These are phyloP conservation scores for Ia io DNA, from an alignment of 2,113 vertebrate genomes.

Conservation along the genomic window DNA sequence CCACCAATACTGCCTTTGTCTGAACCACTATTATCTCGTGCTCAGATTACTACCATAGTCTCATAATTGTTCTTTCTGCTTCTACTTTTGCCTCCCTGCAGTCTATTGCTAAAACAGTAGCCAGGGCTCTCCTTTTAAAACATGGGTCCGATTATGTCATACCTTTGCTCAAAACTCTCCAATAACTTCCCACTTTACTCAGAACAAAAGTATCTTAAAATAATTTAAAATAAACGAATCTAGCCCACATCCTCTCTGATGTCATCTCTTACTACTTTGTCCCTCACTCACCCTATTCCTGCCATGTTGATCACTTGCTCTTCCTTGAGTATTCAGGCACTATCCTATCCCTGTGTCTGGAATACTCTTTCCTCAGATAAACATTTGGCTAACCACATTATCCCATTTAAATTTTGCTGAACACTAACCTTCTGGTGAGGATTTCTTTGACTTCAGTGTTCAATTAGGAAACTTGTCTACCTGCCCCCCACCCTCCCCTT, in stretches of 20 bases:
- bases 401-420: constrained; percentile 18
- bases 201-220: not conserved
- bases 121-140: not conserved
- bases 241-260: not conserved
- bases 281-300: not conserved
- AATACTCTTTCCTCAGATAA: not conserved
- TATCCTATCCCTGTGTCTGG: not conserved
- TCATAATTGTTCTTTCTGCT: constrained; percentile 13
- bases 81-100: not conserved
- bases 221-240: not conserved
- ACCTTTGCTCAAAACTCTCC: not conserved
- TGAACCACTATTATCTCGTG: not conserved
- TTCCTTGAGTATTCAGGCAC: not conserved
- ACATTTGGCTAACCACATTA: not conserved
- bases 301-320: not conserved
- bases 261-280: not conserved
- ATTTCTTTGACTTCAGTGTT: not conserved
- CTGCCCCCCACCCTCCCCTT: not conserved
- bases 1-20: not conserved
- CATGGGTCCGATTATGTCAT: not conserved
- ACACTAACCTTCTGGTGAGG: not conserved
- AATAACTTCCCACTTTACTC: not conserved
- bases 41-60: not conserved
- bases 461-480: not conserved
- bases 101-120: not conserved